Percentiles rank a stretch among this genome's conserved stretches.
These are phyloP conservation scores for Neoaliturus tenellus DNA, from an alignment of 2,888 invertebrate species.

Conservation along the genomic window DNA sequence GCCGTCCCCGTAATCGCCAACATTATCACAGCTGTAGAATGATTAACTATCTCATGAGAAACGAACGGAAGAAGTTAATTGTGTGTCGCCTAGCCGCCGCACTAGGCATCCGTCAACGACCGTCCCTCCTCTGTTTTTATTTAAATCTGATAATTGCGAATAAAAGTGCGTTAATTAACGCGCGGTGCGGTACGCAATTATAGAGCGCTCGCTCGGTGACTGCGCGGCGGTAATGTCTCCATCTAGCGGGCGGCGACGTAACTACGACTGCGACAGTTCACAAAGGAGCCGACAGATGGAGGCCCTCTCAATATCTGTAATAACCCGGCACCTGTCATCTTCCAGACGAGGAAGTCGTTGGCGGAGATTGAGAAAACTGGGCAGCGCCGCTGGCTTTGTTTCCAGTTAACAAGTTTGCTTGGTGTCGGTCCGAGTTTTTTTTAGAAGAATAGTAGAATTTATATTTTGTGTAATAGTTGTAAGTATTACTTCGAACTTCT, in stretches of 20 bases:
- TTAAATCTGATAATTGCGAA: background rate
- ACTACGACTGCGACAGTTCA: constrained; percentile 2
- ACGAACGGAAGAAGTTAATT: constrained; percentile 17
- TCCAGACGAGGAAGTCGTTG: constrained; percentile 13
- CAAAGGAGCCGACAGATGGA: constrained; percentile 22
- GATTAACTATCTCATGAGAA: constrained; percentile 19
- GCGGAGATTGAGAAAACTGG: background rate
- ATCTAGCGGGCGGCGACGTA: background rate
- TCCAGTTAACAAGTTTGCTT: background rate
- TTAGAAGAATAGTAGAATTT: no score
- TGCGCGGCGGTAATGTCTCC: constrained; percentile 28
- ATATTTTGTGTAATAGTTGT: no score
- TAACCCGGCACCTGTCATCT: constrained; percentile 11
- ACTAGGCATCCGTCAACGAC: background rate
- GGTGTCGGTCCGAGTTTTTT: no score
- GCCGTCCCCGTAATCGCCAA: background rate
- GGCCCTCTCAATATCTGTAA: background rate
- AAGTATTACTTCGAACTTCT: no score
- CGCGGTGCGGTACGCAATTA: constrained; percentile 1
- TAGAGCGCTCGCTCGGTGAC: background rate
- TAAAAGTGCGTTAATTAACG: constrained; percentile 2
- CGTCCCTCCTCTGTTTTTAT: background rate
- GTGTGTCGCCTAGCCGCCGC: background rate
- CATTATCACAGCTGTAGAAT: constrained; percentile 27
- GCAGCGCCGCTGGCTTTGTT: background rate